These are phyloP conservation scores for Riparia riparia DNA, from an alignment of 2,113 vertebrate species.

Conservation along the genomic window DNA sequence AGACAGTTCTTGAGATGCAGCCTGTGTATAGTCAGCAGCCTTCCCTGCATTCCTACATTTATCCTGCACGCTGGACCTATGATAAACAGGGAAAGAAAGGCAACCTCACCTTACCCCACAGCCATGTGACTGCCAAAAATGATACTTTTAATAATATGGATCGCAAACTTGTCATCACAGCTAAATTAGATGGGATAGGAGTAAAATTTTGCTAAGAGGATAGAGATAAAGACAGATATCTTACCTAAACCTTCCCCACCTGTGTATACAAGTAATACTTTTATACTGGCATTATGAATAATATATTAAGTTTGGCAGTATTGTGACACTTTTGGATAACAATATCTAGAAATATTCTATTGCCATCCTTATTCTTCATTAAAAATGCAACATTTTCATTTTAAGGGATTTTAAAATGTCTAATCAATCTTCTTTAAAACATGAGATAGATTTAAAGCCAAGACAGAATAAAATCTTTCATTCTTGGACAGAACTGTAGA, in stretches of 20 bases:
- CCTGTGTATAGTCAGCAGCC: neutral
- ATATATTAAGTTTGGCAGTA: neutral
- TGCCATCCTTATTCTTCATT: conserved; percentile 38
- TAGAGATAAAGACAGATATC: rapidly evolving
- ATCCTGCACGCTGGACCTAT: neutral
- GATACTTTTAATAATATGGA: neutral
- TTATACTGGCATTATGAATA: neutral
- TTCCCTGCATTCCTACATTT: neutral
- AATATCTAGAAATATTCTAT: conserved; percentile 2
- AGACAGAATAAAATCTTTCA: neutral
- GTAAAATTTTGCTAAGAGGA: neutral
- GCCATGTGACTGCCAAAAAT: neutral
- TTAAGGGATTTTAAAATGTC: conserved; percentile 27
- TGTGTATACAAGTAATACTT: neutral
- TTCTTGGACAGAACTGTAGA: neutral
- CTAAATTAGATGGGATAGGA: neutral
- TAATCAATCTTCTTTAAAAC: conserved; percentile 41
- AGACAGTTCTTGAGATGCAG: neutral
- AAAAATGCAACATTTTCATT: conserved; percentile 52
- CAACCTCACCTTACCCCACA: neutral
- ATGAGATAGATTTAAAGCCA: neutral
- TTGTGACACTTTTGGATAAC: conserved; percentile 2
- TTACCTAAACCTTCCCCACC: neutral
- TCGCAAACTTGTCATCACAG: neutral
- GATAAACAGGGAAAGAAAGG: neutral